Evolutionary conservation across 2,113 vertebrate species (phyloP), one percentile per base, ranked within the genome.

Genomic region (Xiphias gladius): DNA sequence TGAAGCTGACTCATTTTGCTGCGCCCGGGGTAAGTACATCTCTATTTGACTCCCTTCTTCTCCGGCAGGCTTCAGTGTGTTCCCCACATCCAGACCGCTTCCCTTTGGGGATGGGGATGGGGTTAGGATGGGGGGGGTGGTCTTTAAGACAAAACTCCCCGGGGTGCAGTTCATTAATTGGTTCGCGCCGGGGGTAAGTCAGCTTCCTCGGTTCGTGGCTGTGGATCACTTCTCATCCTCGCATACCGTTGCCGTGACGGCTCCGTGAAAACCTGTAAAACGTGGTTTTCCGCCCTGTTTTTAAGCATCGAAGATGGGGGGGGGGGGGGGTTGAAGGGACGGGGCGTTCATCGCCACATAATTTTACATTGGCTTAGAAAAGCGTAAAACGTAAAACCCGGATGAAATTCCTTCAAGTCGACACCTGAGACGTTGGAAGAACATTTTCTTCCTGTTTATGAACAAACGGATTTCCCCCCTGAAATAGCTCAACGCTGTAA

Each of bases 1-100:
- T 78, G 59, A 73, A 68, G 86, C 87, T 79, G 91, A 84, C 86
- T 87, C 90, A 79, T 79, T 79, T 62, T 43, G 39, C 85, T 71
- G 83, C 79, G 37, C 70, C 63, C 78, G 70, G 70, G 91, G 93
- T 92, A 78, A 93, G 92, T 93, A 80, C 74, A 11, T 85, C 39
- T 72, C 24, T 46, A 0, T 28, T 59, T 39, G 28, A n/a, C 58
- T 62, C n/a, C 41, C 28, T 43, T 35, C 6, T 4, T 35, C 6
- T 35, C 32, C 32, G 32, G 3, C 32, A 4, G 32, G 3, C 6
- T 35, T 35, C 3, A 6, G 32, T 3, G 32, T 35, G 3, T 35
- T 35, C 6, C 32, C 32, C 6, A 6, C 32, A 6, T n/a, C n/a
- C n/a, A n/a, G n/a, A n/a, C n/a, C 32, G 32, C 6, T 35, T 35